phyloP scores from a whole-genome alignment of 2,113 vertebrate genomes.

The Abramis brama region DNA sequence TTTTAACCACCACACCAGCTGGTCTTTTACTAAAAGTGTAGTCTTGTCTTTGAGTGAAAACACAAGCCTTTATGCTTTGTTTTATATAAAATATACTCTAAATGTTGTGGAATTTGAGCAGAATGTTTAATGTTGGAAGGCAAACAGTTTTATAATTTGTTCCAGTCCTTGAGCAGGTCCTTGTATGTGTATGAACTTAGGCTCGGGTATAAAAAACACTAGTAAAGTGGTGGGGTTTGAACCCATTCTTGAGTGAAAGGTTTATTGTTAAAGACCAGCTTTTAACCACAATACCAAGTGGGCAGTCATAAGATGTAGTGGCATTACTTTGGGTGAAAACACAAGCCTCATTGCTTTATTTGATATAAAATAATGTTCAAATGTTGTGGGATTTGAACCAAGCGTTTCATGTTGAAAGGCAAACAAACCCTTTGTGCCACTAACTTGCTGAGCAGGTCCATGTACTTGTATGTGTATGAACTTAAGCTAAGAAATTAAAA shows the following conservation, averaged over 20 bases:
- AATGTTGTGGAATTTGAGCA: not conserved
- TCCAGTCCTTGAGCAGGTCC: too few relatives aligned
- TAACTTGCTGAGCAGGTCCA: not conserved
- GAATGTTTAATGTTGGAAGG: not conserved
- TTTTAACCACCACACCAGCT: not conserved
- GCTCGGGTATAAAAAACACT: not conserved
- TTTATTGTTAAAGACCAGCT: not conserved
- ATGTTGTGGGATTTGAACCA: not conserved
- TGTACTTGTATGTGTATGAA: not conserved
- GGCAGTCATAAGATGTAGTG: rapidly evolving
- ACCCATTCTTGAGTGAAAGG: too few relatives aligned
- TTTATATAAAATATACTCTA: not conserved
- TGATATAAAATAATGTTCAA: too few relatives aligned
- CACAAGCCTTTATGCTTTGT: not conserved
- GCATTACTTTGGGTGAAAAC: too few relatives aligned
- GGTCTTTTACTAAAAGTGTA: not conserved
- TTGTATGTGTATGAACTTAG: not conserved
- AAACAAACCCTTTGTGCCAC: not conserved
- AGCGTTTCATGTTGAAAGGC: not conserved
- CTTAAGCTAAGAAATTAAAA: not conserved
- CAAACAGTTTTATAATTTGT: not conserved
- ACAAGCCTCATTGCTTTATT: not conserved
- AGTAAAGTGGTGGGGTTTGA: too few relatives aligned
- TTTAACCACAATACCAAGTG: not conserved
- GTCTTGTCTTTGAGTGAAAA: too few relatives aligned